phyloP scores from a whole-genome alignment of 1,140 invertebrate genomes.

The Aphelenchoides besseyi region DNA sequence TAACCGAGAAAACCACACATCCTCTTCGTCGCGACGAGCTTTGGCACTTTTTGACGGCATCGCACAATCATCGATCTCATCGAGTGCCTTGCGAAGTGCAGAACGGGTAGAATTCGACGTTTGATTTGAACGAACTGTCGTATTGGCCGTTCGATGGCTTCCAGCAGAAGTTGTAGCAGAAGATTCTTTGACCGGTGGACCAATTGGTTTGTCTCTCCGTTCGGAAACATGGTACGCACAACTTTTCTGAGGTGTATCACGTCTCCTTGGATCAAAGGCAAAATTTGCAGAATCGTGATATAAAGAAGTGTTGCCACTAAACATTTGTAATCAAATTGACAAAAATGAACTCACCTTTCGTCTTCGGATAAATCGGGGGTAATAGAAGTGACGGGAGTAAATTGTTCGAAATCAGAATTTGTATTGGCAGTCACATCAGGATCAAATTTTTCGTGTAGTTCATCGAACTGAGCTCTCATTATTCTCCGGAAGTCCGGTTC shows the following conservation, averaged over 20 bases:
- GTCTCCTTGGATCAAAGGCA: neutral
- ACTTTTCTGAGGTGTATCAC: neutral
- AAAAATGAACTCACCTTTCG: neutral
- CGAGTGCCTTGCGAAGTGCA: neutral
- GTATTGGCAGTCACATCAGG: neutral
- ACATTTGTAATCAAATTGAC: no score
- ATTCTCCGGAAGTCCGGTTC: neutral
- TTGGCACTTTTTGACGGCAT: neutral
- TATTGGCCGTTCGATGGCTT: no score
- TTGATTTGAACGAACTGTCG: no score
- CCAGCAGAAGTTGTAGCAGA: neutral
- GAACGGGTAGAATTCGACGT: no score
- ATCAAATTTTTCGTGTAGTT: neutral
- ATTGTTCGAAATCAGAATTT: neutral
- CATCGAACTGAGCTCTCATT: neutral
- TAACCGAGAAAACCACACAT: neutral
- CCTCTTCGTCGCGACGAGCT: neutral
- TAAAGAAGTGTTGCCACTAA: no score
- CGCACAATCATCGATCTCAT: neutral
- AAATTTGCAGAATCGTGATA: neutral
- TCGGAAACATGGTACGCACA: neutral
- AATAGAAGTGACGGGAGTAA: conserved; percentile 17
- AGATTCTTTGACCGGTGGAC: neutral
- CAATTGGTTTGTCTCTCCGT: neutral
- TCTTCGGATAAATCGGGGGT: conserved; percentile 11